Evolutionary conservation across 2,888 invertebrate genomes (phyloP).

Genomic region (Apomyelois bistriatella): DNA sequence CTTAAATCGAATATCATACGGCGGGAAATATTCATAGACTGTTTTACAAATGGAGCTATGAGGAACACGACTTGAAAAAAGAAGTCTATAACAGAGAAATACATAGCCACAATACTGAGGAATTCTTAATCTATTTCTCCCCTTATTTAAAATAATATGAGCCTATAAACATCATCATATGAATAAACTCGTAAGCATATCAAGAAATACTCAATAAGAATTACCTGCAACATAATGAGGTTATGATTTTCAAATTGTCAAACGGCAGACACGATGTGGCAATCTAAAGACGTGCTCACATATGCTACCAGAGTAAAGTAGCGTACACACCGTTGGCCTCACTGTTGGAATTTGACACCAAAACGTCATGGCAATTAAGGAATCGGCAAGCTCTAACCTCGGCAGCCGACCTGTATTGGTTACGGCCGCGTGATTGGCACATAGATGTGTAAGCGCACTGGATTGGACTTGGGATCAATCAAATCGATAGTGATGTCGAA

Average conservation of each 20-base stretch:
- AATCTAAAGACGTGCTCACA: constrained; percentile 30
- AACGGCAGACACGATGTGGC: constrained; percentile 31
- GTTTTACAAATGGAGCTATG: too few species aligned
- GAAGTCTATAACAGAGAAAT: too few species aligned
- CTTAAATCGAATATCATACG: too few species aligned
- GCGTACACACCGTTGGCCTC: constrained; percentile 38
- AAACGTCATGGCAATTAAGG: constrained; percentile 80
- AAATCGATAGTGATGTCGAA: constrained; percentile 11
- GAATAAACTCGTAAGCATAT: background rate
- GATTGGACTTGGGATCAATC: constrained; percentile 26
- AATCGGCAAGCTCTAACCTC: constrained; percentile 79
- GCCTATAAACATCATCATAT: background rate
- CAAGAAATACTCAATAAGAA: background rate
- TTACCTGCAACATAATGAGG: constrained; percentile 18
- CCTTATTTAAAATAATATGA: too few species aligned
- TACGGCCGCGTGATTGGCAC: constrained; percentile 68
- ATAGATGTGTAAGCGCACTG: constrained; percentile 23
- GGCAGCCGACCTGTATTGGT: constrained; percentile 66
- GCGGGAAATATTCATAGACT: too few species aligned
- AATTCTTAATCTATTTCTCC: too few species aligned
- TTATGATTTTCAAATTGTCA: constrained; percentile 25
- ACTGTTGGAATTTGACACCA: constrained; percentile 71
- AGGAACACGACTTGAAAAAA: too few species aligned
- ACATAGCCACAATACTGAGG: too few species aligned
- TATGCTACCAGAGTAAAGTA: constrained; percentile 49